A percentile compares a stretch with the other conserved stretches of the same genome.
Evolutionary conservation across 2,113 vertebrate genomes (phyloP).

Genomic region (Xyliphius kryptos): DNA sequence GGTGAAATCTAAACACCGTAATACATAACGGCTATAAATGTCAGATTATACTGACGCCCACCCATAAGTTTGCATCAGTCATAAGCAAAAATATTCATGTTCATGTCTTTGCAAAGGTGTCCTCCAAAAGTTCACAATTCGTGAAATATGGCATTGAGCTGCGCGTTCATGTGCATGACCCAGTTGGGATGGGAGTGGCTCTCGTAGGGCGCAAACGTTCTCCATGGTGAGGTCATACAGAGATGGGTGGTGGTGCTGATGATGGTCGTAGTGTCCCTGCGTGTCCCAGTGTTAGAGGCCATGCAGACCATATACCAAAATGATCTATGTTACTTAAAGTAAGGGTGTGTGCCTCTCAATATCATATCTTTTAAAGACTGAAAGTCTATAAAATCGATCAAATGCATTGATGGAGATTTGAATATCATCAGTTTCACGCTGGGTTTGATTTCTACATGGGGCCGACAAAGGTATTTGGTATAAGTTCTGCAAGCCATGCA

Average conservation of each 20-base stretch:
- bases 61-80: slow-evolving; percentile 51
- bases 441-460: too few relatives aligned
- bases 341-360: too few relatives aligned
- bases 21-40: background rate
- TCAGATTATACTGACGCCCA: background rate
- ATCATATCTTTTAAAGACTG: too few relatives aligned
- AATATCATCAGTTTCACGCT: too few relatives aligned
- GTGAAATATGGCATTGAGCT: slow-evolving; percentile 95
- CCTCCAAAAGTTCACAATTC: slow-evolving; percentile 61
- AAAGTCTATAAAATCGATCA: too few relatives aligned
- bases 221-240: slow-evolving; percentile 88
- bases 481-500: too few relatives aligned
- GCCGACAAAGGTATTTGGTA: too few relatives aligned
- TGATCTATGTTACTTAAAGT: too few relatives aligned
- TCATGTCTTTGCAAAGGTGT: too few relatives aligned
- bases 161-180: slow-evolving; percentile 89
- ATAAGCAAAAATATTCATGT: slow-evolving; percentile 49
- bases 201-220: slow-evolving; percentile 83
- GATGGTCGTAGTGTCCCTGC: slow-evolving; percentile 53
- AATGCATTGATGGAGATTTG: too few relatives aligned
- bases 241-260: slow-evolving; percentile 78
- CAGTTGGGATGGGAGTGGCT: slow-evolving; percentile 89
- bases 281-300: slow-evolving; percentile 84
- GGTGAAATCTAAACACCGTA: background rate
- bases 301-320: too few relatives aligned